Evolutionary conservation across 2,797 vertebrate genomes (phyloP), one percentile per base, ranked within the genome.

Genomic region (Dendrocincla fuliginosa): DNA sequence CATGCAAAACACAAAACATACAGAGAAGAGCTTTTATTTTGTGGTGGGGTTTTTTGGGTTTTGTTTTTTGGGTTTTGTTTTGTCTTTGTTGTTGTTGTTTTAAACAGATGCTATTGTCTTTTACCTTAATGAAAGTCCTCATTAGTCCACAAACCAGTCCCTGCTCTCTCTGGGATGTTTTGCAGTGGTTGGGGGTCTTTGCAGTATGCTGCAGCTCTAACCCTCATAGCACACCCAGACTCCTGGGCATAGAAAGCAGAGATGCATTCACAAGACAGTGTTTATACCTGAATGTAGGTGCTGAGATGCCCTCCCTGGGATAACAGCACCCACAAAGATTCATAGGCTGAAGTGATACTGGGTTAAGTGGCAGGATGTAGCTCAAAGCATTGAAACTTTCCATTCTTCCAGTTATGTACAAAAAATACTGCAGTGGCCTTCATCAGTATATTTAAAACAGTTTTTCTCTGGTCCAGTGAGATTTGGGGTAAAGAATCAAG

Each of bases 201-300:
- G 35, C 64, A 28, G 8, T 10, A 17, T 16, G 19, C 33, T 25
- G 39, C 55, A 77, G 50, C 50, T 49, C 23, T 18, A 25, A 15
- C 8, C 25, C 27, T 5, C 13, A 8, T 28, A 25, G 3, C 8
- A 9, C 22, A 20, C 1, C 6, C 32, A 3, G 18, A 27, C 14
- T 71, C 42, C 16, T 61, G 50, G 52, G 25, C 41, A 22, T 14
- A 52, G 28, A 64, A 67, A 37, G 16, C n/a, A 44, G 20, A 44
- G 10, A 3, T 49, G 19, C 1, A 0, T 8, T 41, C n/a, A 9
- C 16, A 22, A 30, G 33, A 3, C 2, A 12, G 17, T 22, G 23
- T 30, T 59, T 16, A 14, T 5, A 35, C n/a, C 27, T 7, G 6
- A 64, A 35, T 49, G 35, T 2, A 33, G 18, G 20, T 42, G 41